Evolutionary conservation across 2,113 vertebrate species (phyloP), one percentile per base, ranked within the genome.

Genomic region (Arothron firmamentum): DNA sequence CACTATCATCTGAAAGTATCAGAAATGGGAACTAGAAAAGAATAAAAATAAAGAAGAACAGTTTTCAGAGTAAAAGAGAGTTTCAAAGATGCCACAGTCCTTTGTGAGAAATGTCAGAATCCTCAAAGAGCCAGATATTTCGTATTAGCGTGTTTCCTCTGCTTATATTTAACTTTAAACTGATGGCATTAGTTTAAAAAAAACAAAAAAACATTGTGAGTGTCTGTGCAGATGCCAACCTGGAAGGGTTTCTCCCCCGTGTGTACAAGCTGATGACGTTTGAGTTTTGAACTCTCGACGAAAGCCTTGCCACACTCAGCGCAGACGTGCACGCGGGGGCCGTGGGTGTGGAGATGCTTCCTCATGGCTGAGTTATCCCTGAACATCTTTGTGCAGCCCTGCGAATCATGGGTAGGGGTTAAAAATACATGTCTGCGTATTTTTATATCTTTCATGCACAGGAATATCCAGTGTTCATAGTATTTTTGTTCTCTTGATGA

Each of bases 311-410:
- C 96, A 23, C 96, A 99, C 59, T 99, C 96, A 1, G 96, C 96
- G 65, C 96, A 98, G 78, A 99, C 96, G 25, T 99, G 96, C 72
- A 98, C 96, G 48, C 95, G 88, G 25, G 96, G 96, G 4, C 96
- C 96, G 58, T 99, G 96, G 75, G 96, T 99, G 89, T 99, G 96
- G 77, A 99, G 93, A 63, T 99, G 96, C 84, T 99, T 99, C 85
- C 96, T 94, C 96, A 99, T 99, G 79, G 96, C 96, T 17, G 96
- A 99, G 90, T 99, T 99, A 89, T 99, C 96, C 94, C 96, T 95
- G 94, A 99, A 99, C 96, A 98, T 99, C 91, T 99, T 99, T 73
- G 94, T 98, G 90, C 96, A 99, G 87, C 96, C 96, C 96, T 99
- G 76, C 12, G 47, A 18, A 52, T 11, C 34, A 52, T 2, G 64